Evolutionary conservation across 37 sponge, comb jelly and placozoan genomes (phyloP).

Genomic region (Halisarca cf. caerulea): DNA sequence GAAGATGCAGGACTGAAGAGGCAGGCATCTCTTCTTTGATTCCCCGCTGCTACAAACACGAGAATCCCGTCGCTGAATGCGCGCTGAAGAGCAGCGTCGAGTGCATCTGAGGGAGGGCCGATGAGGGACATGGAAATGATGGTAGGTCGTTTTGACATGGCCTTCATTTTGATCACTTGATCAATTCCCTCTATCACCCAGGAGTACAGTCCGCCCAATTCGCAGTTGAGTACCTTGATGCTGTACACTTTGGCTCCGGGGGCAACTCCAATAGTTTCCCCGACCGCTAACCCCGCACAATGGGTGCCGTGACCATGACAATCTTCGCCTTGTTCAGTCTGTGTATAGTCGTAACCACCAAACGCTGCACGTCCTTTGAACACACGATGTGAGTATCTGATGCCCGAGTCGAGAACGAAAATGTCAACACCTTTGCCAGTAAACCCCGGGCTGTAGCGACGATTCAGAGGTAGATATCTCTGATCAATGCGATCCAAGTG

Average conservation of each 20-base stretch:
- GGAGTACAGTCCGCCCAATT: not conserved
- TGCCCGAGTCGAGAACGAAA: slow-evolving; percentile 19
- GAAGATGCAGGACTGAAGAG: slow-evolving; percentile 8
- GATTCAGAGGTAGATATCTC: not conserved
- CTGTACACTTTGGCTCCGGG: slow-evolving; percentile 13
- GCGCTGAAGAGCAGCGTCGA: not conserved
- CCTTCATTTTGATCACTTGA: not conserved
- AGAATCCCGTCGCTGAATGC: slow-evolving; percentile 18
- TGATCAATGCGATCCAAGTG: slow-evolving; percentile 34
- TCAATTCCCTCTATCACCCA: not conserved
- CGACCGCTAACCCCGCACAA: slow-evolving; percentile 22
- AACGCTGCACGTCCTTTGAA: slow-evolving; percentile 10
- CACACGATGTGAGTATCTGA: slow-evolving; percentile 9
- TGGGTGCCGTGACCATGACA: slow-evolving; percentile 37
- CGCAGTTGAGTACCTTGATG: slow-evolving; percentile 28
- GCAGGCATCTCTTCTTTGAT: slow-evolving; percentile 18
- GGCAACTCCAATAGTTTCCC: slow-evolving; percentile 18
- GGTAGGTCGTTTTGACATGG: not conserved
- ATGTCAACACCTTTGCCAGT: slow-evolving; percentile 28
- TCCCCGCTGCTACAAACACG: slow-evolving; percentile 26
- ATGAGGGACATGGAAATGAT: slow-evolving; percentile 28
- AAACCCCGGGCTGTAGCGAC: not conserved
- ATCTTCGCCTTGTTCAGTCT: slow-evolving; percentile 12
- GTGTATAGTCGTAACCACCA: not conserved
- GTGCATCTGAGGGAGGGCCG: not conserved